phyloP scores from a whole-genome alignment of 2,888 invertebrate species.

The Aspidapion aeneum region DNA sequence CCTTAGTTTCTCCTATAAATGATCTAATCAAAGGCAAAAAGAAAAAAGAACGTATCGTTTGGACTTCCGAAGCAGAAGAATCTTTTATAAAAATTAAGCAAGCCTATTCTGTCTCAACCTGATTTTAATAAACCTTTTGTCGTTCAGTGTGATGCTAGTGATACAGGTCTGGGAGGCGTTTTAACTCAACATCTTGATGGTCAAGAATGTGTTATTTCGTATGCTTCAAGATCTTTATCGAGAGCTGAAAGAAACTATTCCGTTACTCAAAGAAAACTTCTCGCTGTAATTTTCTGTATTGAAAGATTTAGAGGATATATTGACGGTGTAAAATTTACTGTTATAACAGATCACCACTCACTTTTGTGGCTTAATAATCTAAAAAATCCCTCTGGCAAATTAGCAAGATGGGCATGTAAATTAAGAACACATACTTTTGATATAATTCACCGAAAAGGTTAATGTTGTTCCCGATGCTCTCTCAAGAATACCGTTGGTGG shows the following conservation, averaged over 20 bases:
- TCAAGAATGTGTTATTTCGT: constrained; percentile 11
- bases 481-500: constrained; percentile 3
- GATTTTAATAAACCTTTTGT: too few relatives aligned
- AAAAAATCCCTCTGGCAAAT: constrained; percentile 27
- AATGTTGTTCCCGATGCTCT: constrained; percentile 27
- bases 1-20: too few relatives aligned
- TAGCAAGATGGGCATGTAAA: constrained; percentile 28
- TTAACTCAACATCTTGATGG: constrained; percentile 14
- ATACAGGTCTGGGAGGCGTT: too few relatives aligned
- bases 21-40: too few relatives aligned
- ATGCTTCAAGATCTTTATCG: constrained; percentile 25
- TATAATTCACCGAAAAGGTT: constrained; percentile 25
- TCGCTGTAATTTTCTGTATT: constrained; percentile 29
- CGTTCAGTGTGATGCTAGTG: too few relatives aligned
- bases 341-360: constrained; percentile 30
- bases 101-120: too few relatives aligned
- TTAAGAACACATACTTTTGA: constrained; percentile 26
- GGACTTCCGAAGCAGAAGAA: too few relatives aligned
- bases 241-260: constrained; percentile 20
- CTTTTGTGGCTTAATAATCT: constrained; percentile 27
- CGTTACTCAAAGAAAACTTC: constrained; percentile 30
- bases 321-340: constrained; percentile 27
- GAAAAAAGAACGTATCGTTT: too few relatives aligned
- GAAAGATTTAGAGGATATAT: constrained; percentile 27
- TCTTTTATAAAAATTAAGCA: too few relatives aligned